Conservation (phyloP, 2,113 vertebrate species). For the Percina caprodes region DNA sequence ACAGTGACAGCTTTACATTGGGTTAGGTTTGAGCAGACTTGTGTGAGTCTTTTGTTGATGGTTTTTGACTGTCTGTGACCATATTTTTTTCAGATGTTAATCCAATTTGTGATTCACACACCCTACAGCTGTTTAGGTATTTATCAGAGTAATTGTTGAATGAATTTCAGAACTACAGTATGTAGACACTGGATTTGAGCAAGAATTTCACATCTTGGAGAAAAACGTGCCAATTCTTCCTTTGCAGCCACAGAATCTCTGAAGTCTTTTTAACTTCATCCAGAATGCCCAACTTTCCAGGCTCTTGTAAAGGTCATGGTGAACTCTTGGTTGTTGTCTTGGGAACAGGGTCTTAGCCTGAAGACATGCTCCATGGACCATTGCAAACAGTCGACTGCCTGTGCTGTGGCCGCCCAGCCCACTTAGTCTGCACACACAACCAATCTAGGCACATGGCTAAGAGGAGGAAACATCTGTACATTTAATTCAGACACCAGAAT, state of each 20-base stretch:
- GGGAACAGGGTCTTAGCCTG: slow-evolving; percentile 50
- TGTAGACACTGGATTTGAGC: slow-evolving; percentile 10
- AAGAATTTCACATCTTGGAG: background rate
- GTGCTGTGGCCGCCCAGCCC: slow-evolving; percentile 41
- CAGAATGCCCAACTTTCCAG: slow-evolving; percentile 1
- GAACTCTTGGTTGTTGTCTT: slow-evolving; percentile 23
- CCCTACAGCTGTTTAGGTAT: background rate
- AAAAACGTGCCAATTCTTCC: background rate
- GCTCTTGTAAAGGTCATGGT: slow-evolving; percentile 23
- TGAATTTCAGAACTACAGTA: background rate
- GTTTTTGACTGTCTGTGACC: background rate
- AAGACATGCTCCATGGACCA: slow-evolving; percentile 50
- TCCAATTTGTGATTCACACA: background rate
- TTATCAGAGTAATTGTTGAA: background rate
- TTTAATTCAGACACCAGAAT: slow-evolving; percentile 14
- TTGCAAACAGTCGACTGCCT: slow-evolving; percentile 44
- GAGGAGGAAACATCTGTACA: slow-evolving; percentile 39
- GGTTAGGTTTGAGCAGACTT: slow-evolving; percentile 11
- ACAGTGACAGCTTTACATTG: slow-evolving; percentile 17
- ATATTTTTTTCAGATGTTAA: background rate
- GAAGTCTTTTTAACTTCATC: background rate
- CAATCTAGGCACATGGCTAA: slow-evolving; percentile 14
- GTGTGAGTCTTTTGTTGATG: background rate
- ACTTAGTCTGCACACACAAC: slow-evolving; percentile 36
- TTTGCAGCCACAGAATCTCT: background rate